Percentiles rank a stretch among this genome's conserved stretches.
Conservation (phyloP, 2,888 invertebrate genomes). For the Bruchidius siliquastri region DNA sequence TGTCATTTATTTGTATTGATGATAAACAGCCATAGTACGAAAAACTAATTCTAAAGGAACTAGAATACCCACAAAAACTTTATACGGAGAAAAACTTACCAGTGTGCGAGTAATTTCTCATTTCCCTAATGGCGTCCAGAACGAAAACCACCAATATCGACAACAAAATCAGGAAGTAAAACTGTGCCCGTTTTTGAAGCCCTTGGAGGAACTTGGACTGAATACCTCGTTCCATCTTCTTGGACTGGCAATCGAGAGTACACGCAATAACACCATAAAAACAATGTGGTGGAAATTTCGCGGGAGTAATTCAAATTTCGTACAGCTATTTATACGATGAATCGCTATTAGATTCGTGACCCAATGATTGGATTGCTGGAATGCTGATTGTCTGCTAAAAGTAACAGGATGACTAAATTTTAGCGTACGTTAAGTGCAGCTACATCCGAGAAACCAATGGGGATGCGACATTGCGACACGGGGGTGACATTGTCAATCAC, state of each 20-base stretch:
- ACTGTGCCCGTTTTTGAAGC: conserved; percentile 70
- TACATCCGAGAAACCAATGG: neutral
- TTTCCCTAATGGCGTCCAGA: conserved; percentile 90
- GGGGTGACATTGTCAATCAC: neutral
- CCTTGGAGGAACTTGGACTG: conserved; percentile 78
- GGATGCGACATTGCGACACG: neutral
- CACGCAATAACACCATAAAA: conserved; percentile 73
- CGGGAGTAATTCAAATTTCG: neutral
- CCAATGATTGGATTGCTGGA: neutral
- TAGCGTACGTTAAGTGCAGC: neutral
- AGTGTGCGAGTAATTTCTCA: conserved; percentile 75
- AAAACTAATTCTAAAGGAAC: too few relatives aligned
- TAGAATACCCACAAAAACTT: too few relatives aligned
- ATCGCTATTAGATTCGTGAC: neutral
- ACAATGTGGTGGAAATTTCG: conserved; percentile 45
- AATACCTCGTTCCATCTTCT: conserved; percentile 86
- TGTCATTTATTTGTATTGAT: too few relatives aligned
- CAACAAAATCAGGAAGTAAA: conserved; percentile 81
- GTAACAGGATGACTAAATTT: neutral
- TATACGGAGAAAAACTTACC: conserved; percentile 32
- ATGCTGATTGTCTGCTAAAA: neutral
- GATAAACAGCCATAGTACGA: too few relatives aligned
- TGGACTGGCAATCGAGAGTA: conserved; percentile 84
- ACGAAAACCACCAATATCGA: conserved; percentile 84
- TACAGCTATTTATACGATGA: neutral